Evolutionary conservation across 2,888 invertebrate genomes (phyloP).

Genomic region (Epiblema foenella): DNA sequence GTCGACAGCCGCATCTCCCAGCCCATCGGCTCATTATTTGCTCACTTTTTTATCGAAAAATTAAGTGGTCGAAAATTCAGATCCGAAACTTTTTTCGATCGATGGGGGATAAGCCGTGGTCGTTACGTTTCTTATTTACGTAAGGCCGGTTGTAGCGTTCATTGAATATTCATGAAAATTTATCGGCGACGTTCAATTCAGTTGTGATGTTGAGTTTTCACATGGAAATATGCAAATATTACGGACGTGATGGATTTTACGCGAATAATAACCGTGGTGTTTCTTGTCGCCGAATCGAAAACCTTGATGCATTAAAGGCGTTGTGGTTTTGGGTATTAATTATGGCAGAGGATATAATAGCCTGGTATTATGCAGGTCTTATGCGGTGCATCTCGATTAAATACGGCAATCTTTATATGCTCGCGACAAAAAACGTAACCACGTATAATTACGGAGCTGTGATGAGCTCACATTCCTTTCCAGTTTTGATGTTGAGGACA

Average conservation of each 20-base stretch:
- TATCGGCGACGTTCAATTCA: slow-evolving; percentile 38
- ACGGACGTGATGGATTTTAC: slow-evolving; percentile 57
- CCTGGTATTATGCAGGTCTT: slow-evolving; percentile 69
- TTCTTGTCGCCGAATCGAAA: slow-evolving; percentile 58
- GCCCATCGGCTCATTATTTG: slow-evolving; percentile 53
- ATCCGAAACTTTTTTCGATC: slow-evolving; percentile 67
- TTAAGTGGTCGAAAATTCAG: slow-evolving; percentile 60
- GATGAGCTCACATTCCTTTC: slow-evolving; percentile 41
- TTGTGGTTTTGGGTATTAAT: slow-evolving; percentile 70
- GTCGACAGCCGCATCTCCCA: slow-evolving; percentile 42
- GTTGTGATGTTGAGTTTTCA: background rate
- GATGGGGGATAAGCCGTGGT: slow-evolving; percentile 65
- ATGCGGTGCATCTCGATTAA: slow-evolving; percentile 65
- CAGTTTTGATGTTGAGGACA: slow-evolving; percentile 31
- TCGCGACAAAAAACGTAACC: slow-evolving; percentile 63
- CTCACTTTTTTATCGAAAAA: slow-evolving; percentile 53
- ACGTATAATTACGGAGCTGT: slow-evolving; percentile 53
- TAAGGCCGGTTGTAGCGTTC: slow-evolving; percentile 65
- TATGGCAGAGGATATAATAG: slow-evolving; percentile 67
- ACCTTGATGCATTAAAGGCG: slow-evolving; percentile 58
- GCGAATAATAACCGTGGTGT: slow-evolving; percentile 62
- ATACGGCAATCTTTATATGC: slow-evolving; percentile 64
- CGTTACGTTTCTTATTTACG: slow-evolving; percentile 72
- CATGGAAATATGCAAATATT: slow-evolving; percentile 48
- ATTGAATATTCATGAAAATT: slow-evolving; percentile 69